Base-by-base conservation (phyloP, 2,797 vertebrate species). In the Leontocebus nigricollis region DNA sequence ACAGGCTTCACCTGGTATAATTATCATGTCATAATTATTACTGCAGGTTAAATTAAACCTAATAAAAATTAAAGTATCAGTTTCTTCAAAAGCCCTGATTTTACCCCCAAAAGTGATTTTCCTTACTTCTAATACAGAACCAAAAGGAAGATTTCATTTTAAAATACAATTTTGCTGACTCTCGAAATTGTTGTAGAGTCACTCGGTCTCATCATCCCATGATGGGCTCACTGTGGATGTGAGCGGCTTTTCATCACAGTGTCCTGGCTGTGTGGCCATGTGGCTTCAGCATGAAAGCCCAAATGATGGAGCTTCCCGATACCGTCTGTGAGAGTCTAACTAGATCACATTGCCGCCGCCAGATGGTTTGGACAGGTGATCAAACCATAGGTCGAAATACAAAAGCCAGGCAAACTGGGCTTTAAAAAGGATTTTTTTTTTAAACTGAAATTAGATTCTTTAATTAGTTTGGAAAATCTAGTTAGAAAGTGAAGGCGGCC, bases 311-410 rank as follows among this genome's bases (percentile, higher is more conserved):
- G 33, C 46, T 55, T 76, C 27, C 13, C 33, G 67, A n/a, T 26
- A 9, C 48, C 15, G 1, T 52, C 44, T 55, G 33, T 57, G 44
- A 36, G 64, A 20, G 19, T 7, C 2, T 57, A 70, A 76, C 44
- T 64, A 57, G 44, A 13, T 57, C 39, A 14, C 13, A 10, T 48
- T 76, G 33, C 50, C 20, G 44, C 59, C 48, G 41, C 84, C 85
- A 82, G 64, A 79, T 86, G 93, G 94, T 61, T 81, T n/a, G 55
- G 77, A 46, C 81, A 89, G 87, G 75, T 91, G 96, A 90, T 48
- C 48, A 85, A 76, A 92, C 12, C 36, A 24, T 11, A 48, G 67
- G 39, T 76, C 90, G 7, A 55, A 55, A 55, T 55, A 17, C 52
- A 55, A 88, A 83, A 72, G 70, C 55, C 61, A 77, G 81, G 48